Conservation (phyloP, 2,888 invertebrate genomes). For the Hyles lineata region DNA sequence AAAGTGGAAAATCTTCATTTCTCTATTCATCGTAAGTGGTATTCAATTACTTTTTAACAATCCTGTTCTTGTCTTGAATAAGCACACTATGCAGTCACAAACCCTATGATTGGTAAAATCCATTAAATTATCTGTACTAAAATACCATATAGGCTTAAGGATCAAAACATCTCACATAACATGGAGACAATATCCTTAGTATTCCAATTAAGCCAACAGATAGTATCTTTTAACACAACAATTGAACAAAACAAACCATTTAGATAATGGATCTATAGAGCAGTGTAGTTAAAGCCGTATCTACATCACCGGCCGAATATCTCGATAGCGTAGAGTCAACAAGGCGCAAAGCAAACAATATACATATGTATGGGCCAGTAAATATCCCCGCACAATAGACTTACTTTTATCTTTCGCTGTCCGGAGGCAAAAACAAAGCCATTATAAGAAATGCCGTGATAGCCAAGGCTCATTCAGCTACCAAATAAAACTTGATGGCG, state of each 20-base stretch:
- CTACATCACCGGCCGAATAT: conserved; percentile 23
- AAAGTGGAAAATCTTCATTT: too few relatives aligned
- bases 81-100: too few relatives aligned
- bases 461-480: conserved; percentile 48
- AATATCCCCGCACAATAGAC: conserved; percentile 54
- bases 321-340: conserved; percentile 31
- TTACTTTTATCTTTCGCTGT: conserved; percentile 61
- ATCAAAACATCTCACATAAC: too few relatives aligned
- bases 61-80: too few relatives aligned
- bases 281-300: conserved; percentile 14
- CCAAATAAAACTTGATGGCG: conserved; percentile 59
- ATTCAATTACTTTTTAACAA: too few relatives aligned
- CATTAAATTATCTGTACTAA: too few relatives aligned
- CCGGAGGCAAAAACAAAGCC: conserved; percentile 71
- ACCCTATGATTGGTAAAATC: too few relatives aligned
- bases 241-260: conserved; percentile 12
- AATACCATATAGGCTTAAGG: too few relatives aligned
- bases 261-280: conserved; percentile 31
- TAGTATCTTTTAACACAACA: not conserved
- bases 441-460: conserved; percentile 63
- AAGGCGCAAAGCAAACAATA: conserved; percentile 29
- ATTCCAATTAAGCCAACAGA: not conserved
- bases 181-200: too few relatives aligned
- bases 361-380: conserved; percentile 43
- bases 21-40: too few relatives aligned